Conservation (phyloP, 2,113 vertebrate species). For the Oncorhynchus nerka region DNA sequence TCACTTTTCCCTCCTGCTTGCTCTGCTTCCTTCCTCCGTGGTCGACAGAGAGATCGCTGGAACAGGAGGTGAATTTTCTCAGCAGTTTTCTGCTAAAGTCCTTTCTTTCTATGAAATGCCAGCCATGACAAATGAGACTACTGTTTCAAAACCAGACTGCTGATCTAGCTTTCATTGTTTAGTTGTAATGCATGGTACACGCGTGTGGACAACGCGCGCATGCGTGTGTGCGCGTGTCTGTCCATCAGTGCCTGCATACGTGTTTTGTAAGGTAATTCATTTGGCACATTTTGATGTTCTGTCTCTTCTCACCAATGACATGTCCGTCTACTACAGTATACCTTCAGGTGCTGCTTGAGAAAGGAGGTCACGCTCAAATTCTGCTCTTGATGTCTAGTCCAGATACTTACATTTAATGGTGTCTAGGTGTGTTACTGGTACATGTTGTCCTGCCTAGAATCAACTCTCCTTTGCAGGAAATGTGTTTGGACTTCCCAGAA, state of each 20-base stretch:
- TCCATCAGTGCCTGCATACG: neutral
- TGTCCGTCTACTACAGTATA: neutral
- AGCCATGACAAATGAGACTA: constrained; percentile 34
- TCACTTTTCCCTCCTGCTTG: constrained; percentile 29
- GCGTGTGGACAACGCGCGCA: neutral
- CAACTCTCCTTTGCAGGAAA: constrained; percentile 31
- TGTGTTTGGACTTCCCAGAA: constrained; percentile 26
- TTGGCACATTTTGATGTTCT: constrained; percentile 6
- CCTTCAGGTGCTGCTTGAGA: neutral
- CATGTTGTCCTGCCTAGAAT: constrained; percentile 19
- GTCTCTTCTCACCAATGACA: neutral
- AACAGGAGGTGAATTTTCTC: constrained; percentile 48
- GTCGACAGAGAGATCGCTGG: constrained; percentile 45
- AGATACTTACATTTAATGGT: no score
- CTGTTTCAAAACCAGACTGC: constrained; percentile 25
- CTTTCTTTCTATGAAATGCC: constrained; percentile 40
- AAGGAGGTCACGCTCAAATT: no score
- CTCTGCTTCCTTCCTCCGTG: constrained; percentile 42
- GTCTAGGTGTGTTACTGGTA: constrained; percentile 1
- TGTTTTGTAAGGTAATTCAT: no score
- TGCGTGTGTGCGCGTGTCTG: neutral
- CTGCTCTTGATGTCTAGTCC: neutral
- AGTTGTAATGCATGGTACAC: neutral
- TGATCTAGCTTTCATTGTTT: constrained; percentile 19
- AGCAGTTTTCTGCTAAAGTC: constrained; percentile 42